These are phyloP conservation scores for Metalampra italica DNA, from an alignment of 2,888 invertebrate genomes.

Conservation along the genomic window DNA sequence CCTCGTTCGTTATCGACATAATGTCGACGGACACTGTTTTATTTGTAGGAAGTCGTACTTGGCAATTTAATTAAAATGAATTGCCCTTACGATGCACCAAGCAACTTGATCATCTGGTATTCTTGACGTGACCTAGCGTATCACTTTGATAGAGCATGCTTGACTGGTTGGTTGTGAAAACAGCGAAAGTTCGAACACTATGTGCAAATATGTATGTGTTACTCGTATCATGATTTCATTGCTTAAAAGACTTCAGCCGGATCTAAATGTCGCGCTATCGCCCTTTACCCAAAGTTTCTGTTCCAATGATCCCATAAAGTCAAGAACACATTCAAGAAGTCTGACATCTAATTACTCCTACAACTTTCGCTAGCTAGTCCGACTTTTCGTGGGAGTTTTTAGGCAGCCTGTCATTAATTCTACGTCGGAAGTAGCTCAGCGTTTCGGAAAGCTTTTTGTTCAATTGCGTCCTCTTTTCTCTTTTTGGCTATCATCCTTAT, in stretches of 20 bases:
- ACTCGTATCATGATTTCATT: background rate
- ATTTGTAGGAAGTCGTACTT: constrained; percentile 44
- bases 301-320: too few relatives aligned
- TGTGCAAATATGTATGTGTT: too few relatives aligned
- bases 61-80: constrained; percentile 45
- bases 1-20: constrained; percentile 49
- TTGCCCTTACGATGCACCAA: constrained; percentile 16
- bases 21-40: constrained; percentile 47
- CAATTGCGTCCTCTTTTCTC: constrained; percentile 1
- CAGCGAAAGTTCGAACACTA: constrained; percentile 3
- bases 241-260: background rate
- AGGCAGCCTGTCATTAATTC: too few relatives aligned
- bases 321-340: too few relatives aligned
- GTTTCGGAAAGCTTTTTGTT: too few relatives aligned
- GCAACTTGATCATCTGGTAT: background rate
- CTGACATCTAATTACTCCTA: too few relatives aligned
- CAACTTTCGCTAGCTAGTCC: too few relatives aligned
- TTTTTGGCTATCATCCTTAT: constrained; percentile 48
- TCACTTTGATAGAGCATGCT: background rate
- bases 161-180: constrained; percentile 4
- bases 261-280: too few relatives aligned
- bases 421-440: too few relatives aligned
- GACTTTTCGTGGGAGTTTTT: too few relatives aligned
- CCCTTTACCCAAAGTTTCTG: too few relatives aligned
- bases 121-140: constrained; percentile 1